Conservation (phyloP, 2,113 vertebrate species). For the Phylloscopus trochiloides region DNA sequence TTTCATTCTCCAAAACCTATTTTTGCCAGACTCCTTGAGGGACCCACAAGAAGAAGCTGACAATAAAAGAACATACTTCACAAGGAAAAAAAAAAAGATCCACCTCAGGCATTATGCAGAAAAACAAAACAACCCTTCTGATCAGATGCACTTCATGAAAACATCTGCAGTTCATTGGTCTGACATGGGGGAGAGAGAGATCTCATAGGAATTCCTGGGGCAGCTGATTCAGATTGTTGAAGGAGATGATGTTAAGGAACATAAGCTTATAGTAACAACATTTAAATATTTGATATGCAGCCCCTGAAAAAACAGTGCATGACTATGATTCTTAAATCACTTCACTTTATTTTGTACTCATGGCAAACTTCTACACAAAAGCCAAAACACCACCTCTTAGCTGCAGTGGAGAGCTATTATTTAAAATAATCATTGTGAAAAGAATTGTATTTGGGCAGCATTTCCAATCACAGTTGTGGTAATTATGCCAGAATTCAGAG, state of each 20-base stretch:
- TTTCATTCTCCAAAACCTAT: not conserved
- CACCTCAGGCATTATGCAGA: not conserved
- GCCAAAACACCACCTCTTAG: not conserved
- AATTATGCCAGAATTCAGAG: not conserved
- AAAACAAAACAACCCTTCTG: not conserved
- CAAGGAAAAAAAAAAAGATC: not conserved
- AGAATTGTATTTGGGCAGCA: not conserved
- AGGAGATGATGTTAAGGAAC: not conserved
- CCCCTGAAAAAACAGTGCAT: not conserved
- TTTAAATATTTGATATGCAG: not conserved
- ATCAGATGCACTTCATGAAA: not conserved
- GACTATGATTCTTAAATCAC: not conserved
- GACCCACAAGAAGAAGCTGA: not conserved
- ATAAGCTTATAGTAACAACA: not conserved
- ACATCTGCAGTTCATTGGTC: not conserved
- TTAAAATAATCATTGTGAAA: not conserved
- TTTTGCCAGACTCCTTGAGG: not conserved
- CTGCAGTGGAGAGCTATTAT: not conserved
- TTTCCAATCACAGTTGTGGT: not conserved
- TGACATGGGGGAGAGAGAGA: not conserved
- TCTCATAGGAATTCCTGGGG: not conserved
- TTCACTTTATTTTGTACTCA: not conserved
- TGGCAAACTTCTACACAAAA: not conserved
- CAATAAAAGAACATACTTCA: not conserved
- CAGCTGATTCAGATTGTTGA: not conserved